Percentiles rank a stretch among this genome's conserved stretches.
These are phyloP conservation scores for Rhinolophus sinicus DNA, from an alignment of 2,113 vertebrate species.

Conservation along the genomic window DNA sequence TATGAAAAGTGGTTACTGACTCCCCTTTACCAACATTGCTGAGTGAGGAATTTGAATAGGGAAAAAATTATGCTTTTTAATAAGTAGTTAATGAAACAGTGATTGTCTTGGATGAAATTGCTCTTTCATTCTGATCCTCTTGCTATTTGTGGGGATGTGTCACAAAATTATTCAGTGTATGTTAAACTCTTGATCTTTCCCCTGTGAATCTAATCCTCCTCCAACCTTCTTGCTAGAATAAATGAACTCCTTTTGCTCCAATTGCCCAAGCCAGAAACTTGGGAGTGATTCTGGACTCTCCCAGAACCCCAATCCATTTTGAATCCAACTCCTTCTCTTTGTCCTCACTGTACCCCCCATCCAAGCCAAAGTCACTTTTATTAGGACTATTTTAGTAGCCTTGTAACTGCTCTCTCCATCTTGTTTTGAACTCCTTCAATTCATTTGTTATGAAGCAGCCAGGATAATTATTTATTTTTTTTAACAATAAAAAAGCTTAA, in stretches of 20 bases:
- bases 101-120: neutral
- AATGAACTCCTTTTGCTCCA: neutral
- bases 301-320: neutral
- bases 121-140: neutral
- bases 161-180: neutral
- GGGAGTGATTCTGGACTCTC: neutral
- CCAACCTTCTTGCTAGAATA: neutral
- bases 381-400: neutral
- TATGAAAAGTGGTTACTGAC: neutral
- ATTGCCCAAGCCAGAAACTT: neutral
- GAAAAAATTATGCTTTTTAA: neutral
- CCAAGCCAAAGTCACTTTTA: neutral
- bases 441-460: neutral
- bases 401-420: neutral
- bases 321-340: neutral
- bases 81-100: neutral
- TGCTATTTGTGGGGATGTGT: neutral
- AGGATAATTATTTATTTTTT: neutral
- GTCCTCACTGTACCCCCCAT: neutral
- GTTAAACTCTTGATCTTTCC: neutral
- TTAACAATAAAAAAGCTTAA: neutral
- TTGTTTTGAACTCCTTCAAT: neutral
- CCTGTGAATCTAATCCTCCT: neutral
- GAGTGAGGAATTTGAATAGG: neutral
- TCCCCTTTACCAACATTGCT: neutral